Conservation (phyloP, 2,797 vertebrate genomes). For the Galagoides demidoff region DNA sequence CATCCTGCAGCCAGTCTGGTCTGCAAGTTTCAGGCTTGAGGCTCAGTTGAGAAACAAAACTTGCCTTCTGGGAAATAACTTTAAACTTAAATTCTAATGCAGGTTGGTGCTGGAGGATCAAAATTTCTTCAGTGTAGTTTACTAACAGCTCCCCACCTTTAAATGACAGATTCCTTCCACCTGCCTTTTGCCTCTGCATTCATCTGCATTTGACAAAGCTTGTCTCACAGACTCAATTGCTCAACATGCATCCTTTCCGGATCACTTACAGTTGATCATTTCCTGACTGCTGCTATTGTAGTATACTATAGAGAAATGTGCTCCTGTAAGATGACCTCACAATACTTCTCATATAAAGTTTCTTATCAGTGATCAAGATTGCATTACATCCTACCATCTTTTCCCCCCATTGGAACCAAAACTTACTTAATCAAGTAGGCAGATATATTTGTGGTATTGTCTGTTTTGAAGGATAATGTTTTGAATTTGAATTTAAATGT, state of each 20-base stretch:
- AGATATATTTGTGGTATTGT: background rate
- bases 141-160: background rate
- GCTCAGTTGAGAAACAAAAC: slow-evolving; percentile 11
- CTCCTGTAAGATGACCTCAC: background rate
- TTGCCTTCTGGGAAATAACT: background rate
- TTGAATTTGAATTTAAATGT: slow-evolving; percentile 47
- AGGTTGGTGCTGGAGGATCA: background rate
- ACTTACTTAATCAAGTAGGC: slow-evolving; percentile 3
- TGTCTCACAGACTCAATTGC: background rate
- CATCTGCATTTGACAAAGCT: background rate
- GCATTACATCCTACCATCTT: background rate
- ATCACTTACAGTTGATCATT: background rate
- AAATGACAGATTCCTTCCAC: background rate
- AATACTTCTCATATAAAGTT: background rate
- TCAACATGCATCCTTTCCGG: background rate
- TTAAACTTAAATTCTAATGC: slow-evolving; percentile 48
- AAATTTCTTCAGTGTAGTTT: background rate
- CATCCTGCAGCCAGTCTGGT: background rate
- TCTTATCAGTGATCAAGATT: background rate
- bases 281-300: background rate
- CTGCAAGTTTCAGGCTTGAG: background rate
- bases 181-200: background rate
- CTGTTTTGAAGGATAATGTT: slow-evolving; percentile 30
- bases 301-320: background rate
- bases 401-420: background rate